Percentiles rank a stretch among this genome's conserved stretches.
These are phyloP conservation scores for Ctenochaetus hawaiiensis DNA, from an alignment of 2,797 vertebrate species.

Conservation along the genomic window DNA sequence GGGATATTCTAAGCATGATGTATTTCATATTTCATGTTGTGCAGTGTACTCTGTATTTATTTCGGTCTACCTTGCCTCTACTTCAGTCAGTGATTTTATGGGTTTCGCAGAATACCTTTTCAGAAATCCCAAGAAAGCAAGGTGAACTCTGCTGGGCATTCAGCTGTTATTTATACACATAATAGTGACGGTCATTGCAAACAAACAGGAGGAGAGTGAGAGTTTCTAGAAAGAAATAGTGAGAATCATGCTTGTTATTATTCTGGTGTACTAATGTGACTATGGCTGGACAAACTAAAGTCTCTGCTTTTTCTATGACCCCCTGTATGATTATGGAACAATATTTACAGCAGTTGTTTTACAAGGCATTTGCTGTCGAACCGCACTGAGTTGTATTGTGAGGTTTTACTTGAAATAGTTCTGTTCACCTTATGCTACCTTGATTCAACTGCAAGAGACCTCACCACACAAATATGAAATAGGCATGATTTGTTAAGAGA, in stretches of 20 bases:
- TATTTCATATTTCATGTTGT: background rate
- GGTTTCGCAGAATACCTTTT: slow-evolving; percentile 28
- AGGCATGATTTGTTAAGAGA: too few species aligned
- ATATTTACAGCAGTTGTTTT: slow-evolving; percentile 25
- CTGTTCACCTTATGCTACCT: too few species aligned
- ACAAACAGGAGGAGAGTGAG: slow-evolving; percentile 12
- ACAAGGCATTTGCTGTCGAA: slow-evolving; percentile 4
- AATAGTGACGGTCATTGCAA: slow-evolving; percentile 4
- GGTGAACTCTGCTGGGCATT: slow-evolving; percentile 20
- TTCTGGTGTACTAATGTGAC: background rate
- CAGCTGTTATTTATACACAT: slow-evolving; percentile 31
- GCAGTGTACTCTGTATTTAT: background rate
- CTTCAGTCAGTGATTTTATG: slow-evolving; percentile 10
- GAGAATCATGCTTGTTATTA: slow-evolving; percentile 6
- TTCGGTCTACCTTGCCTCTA: background rate
- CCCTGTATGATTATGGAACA: background rate
- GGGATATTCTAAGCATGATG: background rate
- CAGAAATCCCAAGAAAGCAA: slow-evolving; percentile 29
- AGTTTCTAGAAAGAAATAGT: slow-evolving; percentile 12
- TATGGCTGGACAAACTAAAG: slow-evolving; percentile 3
- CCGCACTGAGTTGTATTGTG: background rate
- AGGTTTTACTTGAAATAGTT: too few species aligned
- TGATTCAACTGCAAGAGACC: too few species aligned
- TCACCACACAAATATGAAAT: too few species aligned
- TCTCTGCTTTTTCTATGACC: slow-evolving; percentile 5